A percentile compares a stretch with the other conserved stretches of the same genome.
These are phyloP conservation scores for Caenorhabditis panamensis DNA, from an alignment of 2,888 invertebrate genomes.

Conservation along the genomic window DNA sequence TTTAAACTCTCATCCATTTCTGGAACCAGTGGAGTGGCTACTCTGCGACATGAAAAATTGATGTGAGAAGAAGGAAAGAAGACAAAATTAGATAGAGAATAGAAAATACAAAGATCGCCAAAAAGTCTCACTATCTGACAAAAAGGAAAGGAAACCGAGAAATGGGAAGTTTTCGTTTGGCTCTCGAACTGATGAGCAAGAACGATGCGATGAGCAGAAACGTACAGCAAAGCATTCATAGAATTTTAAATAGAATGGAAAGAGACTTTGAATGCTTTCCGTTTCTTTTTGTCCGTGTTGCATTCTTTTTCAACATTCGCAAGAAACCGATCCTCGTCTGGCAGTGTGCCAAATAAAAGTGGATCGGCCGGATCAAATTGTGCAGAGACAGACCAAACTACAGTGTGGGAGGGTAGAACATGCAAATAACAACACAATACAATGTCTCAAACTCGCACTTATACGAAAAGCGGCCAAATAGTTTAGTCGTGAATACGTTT, in stretches of 20 bases:
- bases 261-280: slow-evolving; percentile 2
- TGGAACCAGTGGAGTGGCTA: background rate
- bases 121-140: background rate
- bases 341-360: slow-evolving; percentile 15
- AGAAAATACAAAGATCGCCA: slow-evolving; percentile 4
- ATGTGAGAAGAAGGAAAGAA: background rate
- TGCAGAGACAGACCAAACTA: slow-evolving; percentile 37
- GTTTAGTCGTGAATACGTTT: slow-evolving; percentile 59
- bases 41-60: slow-evolving; percentile 5
- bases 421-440: slow-evolving; percentile 57
- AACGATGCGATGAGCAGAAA: background rate
- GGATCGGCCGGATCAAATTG: slow-evolving; percentile 28
- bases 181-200: background rate
- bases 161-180: background rate
- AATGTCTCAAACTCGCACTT: slow-evolving; percentile 57
- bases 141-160: background rate
- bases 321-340: background rate
- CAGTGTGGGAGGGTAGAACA: slow-evolving; percentile 14
- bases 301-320: background rate
- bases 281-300: background rate
- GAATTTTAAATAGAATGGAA: slow-evolving; percentile 21
- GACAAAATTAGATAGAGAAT: background rate
- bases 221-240: slow-evolving; percentile 16
- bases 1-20: background rate
- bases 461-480: slow-evolving; percentile 58